Evolutionary conservation across 2,888 invertebrate genomes (phyloP), one percentile per base, ranked within the genome.

Genomic region (Piscicola geometra): DNA sequence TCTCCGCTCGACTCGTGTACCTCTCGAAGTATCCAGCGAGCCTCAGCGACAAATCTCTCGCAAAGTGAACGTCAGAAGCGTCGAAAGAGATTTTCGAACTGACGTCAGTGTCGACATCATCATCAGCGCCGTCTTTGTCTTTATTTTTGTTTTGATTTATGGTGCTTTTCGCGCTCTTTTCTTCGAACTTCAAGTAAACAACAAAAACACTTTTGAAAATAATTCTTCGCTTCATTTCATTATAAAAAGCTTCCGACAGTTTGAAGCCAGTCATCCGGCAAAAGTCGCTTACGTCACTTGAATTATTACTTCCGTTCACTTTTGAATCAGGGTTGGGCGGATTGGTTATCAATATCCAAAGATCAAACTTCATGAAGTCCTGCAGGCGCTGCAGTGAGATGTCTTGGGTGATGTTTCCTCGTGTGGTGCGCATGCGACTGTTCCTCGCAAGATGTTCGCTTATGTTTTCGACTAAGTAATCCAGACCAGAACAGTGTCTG

Each of bases 181-280:
- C 41, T 41, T 41, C 41, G 41, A 56, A n/a, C 25, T 56, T 56
- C n/a, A 56, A 21, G n/a, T 56, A 56, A 9, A 56, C 60, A 25
- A 56, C 60, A 56, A 56, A 56, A n/a, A 56, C 60, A n/a, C 60
- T 56, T 56, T 56, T 56, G 60, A 56, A 25, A 25, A 25, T 56
- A 56, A 56, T 56, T 25, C 60, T 5, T 5, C n/a, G 60, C 25
- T 56, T 56, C 5, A 56, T 56, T 21, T 56, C 60, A 3, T 25
- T 56, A n/a, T 56, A 56, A 56, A 56, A 56, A 5, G 21, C 3
- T 21, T 56, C 60, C 5, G 60, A 21, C 60, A 56, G 21, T 3
- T 56, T 18, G 60, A 18, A 56, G 5, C n/a, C n/a, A 56, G 21
- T 5, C 12, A 56, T 5, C 3, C 60, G n/a, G 60, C 5, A 56